Evolutionary conservation across 2,888 invertebrate genomes (phyloP), one percentile per base, ranked within the genome.

Genomic region (Limnephilus rhombicus): DNA sequence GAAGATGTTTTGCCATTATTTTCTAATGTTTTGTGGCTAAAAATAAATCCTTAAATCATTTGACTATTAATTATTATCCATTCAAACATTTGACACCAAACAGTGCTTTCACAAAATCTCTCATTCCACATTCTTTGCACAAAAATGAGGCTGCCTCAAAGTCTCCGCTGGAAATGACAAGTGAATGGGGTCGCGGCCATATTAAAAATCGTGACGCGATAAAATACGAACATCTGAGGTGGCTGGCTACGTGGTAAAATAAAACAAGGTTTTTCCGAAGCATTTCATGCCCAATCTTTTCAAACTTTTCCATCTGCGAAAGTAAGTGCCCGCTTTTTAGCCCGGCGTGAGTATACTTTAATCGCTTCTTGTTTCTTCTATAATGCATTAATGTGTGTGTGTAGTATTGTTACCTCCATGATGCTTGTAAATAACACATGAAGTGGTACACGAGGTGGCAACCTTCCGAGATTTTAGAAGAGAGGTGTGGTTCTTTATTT

Each of bases 121-220:
- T 68, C 68, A 68, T 7, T 68, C 68, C 7, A 68, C 68, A 68
- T 68, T 68, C 9, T 31, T 82, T 82, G 15, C 15, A 34, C 34
- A 34, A 82, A 82, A 82, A 82, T 82, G 34, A 13, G 34, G 31
- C 4, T 34, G 34, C 82, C 34, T 82, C 34, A 13, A 82, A 82
- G 34, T 82, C 29, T 81, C 81, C n/a, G n/a, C 85, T 45, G 85
- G 41, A 85, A 37, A 41, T 41, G 85, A 85, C 85, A 85, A 45
- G n/a, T 15, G 49, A 29, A 86, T 41, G 45, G n/a, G 86, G 37
- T 86, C 45, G 45, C 86, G 29, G 24, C 24, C 29, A 80, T 89
- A 89, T 89, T 89, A 89, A 89, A 89, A 88, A 88, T 88, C 88
- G 53, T 68, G 53, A 53, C 29, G 24, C 49, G 29, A 45, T 83